Percentiles rank a stretch among this genome's conserved stretches.
phyloP scores from a whole-genome alignment of 2,888 invertebrate genomes.

The Siphlonurus alternatus region DNA sequence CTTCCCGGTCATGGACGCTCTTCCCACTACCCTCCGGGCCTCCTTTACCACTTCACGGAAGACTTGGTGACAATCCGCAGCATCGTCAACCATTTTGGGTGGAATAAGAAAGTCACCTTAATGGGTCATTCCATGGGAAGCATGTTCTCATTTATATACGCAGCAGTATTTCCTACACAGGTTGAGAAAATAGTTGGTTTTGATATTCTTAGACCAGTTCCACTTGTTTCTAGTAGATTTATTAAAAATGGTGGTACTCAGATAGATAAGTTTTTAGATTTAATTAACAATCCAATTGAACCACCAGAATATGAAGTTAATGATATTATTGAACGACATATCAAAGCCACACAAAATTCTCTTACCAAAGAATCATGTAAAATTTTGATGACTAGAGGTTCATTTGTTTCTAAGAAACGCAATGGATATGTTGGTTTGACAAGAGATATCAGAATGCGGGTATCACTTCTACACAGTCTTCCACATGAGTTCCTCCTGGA shows the following conservation, averaged over 20 bases:
- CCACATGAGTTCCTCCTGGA: constrained; percentile 43
- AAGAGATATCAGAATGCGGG: not conserved
- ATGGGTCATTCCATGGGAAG: constrained; percentile 69
- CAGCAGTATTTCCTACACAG: constrained; percentile 54
- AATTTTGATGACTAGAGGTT: constrained; percentile 47
- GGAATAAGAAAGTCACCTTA: constrained; percentile 51
- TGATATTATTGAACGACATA: constrained; percentile 56
- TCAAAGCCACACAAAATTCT: constrained; percentile 54
- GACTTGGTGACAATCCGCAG: constrained; percentile 56
- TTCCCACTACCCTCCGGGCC: constrained; percentile 20
- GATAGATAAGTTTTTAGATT: constrained; percentile 2
- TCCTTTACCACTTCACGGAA: constrained; percentile 66
- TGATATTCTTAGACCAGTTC: constrained; percentile 23
- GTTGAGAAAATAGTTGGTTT: constrained; percentile 47
- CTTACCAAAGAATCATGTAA: constrained; percentile 50
- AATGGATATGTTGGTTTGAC: too few relatives aligned
- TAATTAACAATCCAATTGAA: constrained; percentile 11
- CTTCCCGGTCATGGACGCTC: constrained; percentile 34
- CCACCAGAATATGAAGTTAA: constrained; percentile 49
- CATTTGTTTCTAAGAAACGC: too few relatives aligned
- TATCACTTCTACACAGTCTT: not conserved
- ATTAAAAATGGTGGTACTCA: not conserved
- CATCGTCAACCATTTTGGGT: constrained; percentile 54
- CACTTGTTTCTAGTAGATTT: constrained; percentile 37
- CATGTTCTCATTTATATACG: constrained; percentile 62